Percentiles rank a stretch among this genome's conserved stretches.
These are phyloP conservation scores for Solea senegalensis DNA, from an alignment of 2,113 vertebrate genomes.

Conservation along the genomic window DNA sequence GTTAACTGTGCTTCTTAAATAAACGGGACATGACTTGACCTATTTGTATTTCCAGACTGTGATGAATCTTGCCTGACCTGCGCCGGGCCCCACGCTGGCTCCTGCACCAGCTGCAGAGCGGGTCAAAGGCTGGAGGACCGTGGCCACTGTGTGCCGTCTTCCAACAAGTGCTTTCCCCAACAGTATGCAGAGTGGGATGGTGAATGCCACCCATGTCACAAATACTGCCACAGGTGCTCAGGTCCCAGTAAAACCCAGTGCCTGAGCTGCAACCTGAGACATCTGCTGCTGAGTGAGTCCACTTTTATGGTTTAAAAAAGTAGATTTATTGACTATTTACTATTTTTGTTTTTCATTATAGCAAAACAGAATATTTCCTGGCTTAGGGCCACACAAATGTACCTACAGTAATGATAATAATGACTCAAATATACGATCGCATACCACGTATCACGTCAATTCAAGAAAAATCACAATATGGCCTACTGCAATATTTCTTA, in stretches of 20 bases:
- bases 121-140: conserved; percentile 61
- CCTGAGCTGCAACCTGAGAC: conserved; percentile 80
- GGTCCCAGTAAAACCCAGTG: conserved; percentile 85
- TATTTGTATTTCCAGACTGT: conserved; percentile 80
- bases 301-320: not conserved
- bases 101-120: conserved; percentile 83
- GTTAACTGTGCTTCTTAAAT: no score
- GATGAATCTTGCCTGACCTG: conserved; percentile 84
- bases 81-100: conserved; percentile 63
- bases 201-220: conserved; percentile 86
- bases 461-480: no score
- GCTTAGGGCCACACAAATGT: no score
- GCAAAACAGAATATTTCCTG: no score
- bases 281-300: conserved; percentile 88
- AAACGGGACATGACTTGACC: no score
- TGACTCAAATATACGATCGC: no score
- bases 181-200: conserved; percentile 80
- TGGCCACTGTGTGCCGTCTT: conserved; percentile 70
- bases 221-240: conserved; percentile 84
- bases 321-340: no score
- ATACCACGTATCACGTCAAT: no score
- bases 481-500: no score
- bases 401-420: no score
- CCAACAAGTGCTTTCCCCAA: conserved; percentile 63
- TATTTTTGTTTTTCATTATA: no score